A percentile compares a stretch with the other conserved stretches of the same genome.
These are phyloP conservation scores for Ceyx margarethae DNA, from an alignment of 2,113 vertebrate species.

Conservation along the genomic window DNA sequence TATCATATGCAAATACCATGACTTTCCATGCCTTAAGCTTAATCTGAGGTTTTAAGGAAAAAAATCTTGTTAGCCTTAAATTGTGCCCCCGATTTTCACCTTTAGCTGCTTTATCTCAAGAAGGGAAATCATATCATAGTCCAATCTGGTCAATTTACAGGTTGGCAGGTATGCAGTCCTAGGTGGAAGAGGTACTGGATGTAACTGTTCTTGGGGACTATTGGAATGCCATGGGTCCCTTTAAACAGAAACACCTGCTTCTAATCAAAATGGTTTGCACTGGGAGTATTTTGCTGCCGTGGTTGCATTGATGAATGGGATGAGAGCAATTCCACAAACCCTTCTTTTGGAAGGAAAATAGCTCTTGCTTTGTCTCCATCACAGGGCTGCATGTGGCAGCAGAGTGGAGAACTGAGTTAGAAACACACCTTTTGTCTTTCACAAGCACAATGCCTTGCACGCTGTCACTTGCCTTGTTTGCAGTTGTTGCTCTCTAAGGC, in stretches of 20 bases:
- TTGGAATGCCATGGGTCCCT: not conserved
- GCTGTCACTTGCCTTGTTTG: not conserved
- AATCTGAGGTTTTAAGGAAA: not conserved
- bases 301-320: not conserved
- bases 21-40: conserved; percentile 6
- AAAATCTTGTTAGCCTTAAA: not conserved
- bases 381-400: not conserved
- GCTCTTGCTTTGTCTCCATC: not conserved
- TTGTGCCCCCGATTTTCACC: not conserved
- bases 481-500: not conserved
- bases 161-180: not conserved
- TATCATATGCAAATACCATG: conserved; percentile 7
- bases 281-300: not conserved
- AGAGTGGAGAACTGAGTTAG: not conserved
- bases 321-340: not conserved
- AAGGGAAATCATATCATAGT: not conserved
- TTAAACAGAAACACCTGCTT: not conserved
- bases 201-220: not conserved
- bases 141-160: not conserved
- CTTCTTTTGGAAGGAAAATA: not conserved
- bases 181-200: not conserved
- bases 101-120: not conserved
- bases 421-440: not conserved
- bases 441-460: not conserved
- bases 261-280: not conserved